Percentiles rank a stretch among this genome's conserved stretches.
phyloP scores from a whole-genome alignment of 2,888 invertebrate species.

The Pterostichus niger region DNA sequence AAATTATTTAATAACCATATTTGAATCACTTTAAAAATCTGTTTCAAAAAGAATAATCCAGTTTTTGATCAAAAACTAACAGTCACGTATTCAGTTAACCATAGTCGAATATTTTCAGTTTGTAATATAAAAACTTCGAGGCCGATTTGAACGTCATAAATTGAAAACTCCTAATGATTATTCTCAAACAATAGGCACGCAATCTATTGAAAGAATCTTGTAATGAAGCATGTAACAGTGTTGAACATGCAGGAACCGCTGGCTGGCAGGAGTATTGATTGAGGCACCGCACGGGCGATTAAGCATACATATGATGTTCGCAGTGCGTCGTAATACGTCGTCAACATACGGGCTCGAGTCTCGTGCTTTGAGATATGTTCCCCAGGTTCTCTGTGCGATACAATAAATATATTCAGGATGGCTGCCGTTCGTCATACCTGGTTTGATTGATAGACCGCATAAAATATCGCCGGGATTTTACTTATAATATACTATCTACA shows the following conservation, averaged over 20 bases:
- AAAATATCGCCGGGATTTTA: slow-evolving; percentile 9
- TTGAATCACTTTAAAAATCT: too few relatives aligned
- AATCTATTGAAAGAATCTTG: background rate
- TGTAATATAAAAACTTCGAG: too few relatives aligned
- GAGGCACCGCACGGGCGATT: slow-evolving; percentile 22
- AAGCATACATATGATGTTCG: slow-evolving; percentile 45
- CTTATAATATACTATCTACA: background rate
- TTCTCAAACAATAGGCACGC: too few relatives aligned
- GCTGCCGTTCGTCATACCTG: slow-evolving; percentile 2
- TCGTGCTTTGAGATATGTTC: background rate
- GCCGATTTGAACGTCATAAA: too few relatives aligned
- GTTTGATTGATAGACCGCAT: slow-evolving; percentile 26
- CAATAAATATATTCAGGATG: slow-evolving; percentile 12
- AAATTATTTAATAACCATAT: too few relatives aligned
- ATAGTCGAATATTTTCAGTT: too few relatives aligned
- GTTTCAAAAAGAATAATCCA: too few relatives aligned
- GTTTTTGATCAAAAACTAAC: too few relatives aligned
- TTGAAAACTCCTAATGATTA: too few relatives aligned
- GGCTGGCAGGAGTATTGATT: slow-evolving; percentile 30
- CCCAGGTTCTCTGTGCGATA: background rate
- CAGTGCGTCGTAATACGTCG: slow-evolving; percentile 15
- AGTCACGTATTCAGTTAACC: too few relatives aligned
- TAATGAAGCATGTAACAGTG: background rate
- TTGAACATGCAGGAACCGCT: background rate
- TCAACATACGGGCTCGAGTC: background rate